These are phyloP conservation scores for Egretta garzetta DNA, from an alignment of 2,113 vertebrate genomes.

Conservation along the genomic window DNA sequence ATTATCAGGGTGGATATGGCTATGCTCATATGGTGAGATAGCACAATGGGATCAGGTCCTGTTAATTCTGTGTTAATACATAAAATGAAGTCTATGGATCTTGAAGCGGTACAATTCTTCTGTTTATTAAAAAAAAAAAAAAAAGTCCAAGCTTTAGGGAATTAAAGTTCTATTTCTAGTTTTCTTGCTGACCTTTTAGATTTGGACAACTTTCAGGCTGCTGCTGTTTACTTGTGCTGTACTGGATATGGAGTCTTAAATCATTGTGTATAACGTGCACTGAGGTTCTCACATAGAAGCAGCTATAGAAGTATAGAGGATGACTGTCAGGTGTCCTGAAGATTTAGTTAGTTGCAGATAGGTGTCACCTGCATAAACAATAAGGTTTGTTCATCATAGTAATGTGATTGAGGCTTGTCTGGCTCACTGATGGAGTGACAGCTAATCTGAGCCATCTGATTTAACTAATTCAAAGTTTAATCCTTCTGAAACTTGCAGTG, in stretches of 20 bases:
- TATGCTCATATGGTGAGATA: background rate
- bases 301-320: background rate
- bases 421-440: background rate
- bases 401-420: background rate
- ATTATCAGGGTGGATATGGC: background rate
- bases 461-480: slow-evolving; percentile 9
- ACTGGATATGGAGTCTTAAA: background rate
- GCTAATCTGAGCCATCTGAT: background rate
- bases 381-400: background rate
- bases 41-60: background rate
- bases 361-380: background rate
- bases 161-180: background rate
- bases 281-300: background rate
- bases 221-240: background rate
- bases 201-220: background rate
- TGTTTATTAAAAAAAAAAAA: background rate
- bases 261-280: background rate
- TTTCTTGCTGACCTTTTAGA: background rate
- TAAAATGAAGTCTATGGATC: background rate
- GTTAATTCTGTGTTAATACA: background rate
- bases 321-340: background rate
- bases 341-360: background rate
- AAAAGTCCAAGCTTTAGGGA: background rate
- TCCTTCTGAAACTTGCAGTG: slow-evolving; percentile 78
- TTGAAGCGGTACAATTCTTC: background rate